Evolutionary conservation across 1,140 invertebrate species (phyloP).

Genomic region (Diabrotica virgifera): DNA sequence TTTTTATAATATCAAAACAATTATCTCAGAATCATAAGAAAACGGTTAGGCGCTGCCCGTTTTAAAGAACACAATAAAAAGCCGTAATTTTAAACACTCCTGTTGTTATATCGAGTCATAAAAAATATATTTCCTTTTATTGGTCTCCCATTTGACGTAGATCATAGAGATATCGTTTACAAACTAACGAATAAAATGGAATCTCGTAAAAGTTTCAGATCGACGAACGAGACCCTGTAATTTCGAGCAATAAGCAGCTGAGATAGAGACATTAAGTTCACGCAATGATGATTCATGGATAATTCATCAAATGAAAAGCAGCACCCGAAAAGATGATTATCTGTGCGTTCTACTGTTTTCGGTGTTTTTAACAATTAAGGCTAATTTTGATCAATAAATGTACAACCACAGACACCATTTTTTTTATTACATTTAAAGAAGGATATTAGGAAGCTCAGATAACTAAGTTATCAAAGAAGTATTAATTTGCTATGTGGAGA

Average conservation of each 20-base stretch:
- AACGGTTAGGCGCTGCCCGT: no score
- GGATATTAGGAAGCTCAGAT: no score
- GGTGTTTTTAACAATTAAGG: background rate
- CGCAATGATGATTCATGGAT: slow-evolving; percentile 10
- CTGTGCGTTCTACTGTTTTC: background rate
- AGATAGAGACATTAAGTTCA: slow-evolving; percentile 30
- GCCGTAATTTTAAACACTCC: background rate
- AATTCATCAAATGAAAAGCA: background rate
- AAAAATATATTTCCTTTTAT: background rate
- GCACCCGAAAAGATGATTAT: background rate
- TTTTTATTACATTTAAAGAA: no score
- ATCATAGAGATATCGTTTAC: no score
- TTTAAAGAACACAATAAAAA: no score
- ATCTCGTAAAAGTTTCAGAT: background rate
- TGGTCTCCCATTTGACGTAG: background rate
- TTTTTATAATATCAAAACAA: no score
- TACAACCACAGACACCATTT: background rate
- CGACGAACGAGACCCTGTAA: slow-evolving; percentile 17
- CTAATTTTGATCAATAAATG: background rate
- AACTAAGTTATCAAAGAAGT: background rate
- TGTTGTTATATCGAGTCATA: background rate
- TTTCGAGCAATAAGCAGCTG: slow-evolving; percentile 22
- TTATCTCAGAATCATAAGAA: background rate
- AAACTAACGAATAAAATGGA: background rate
- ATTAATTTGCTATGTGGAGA: background rate